Base-by-base conservation (phyloP, 2,888 invertebrate species). In the Stenodema calcarata region DNA sequence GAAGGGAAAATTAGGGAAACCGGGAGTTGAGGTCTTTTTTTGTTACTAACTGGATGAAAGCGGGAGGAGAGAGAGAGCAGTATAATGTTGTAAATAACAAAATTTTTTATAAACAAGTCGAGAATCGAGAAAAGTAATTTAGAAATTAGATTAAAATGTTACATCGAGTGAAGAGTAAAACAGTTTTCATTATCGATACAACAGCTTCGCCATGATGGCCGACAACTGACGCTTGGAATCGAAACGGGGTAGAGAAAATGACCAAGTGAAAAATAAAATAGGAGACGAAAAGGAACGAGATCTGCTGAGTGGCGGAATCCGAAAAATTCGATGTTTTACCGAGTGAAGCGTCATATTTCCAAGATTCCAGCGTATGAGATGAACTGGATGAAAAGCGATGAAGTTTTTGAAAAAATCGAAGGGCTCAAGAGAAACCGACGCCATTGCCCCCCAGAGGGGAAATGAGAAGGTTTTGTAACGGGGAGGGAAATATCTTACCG, bases 161-260 rank as follows among this genome's bases (percentile, higher is more conserved):
- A 75, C 75, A 75, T 75, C 75, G 75, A 78, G 70, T 73, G 18
- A 78, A 78, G 23, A 35, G 35, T 44, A 54, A 54, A 30, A 54
- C 3, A 54, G n/a, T 30, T 30, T 6, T 42, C 42, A 44, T 44
- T 41, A 44, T 44, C 78, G 18, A 54, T 23, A 41, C 4, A 30
- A 23, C 78, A 44, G 78, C 78, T 78, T 78, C 86, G 85, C 87
- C 87, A 87, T 86, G 79, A 78, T 84, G 87, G 87, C 87, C 50
- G 87, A 87, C 83, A 4, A 7, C 35, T 86, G 84, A 87, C 87
- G 87, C 87, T 86, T 62, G 23, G 23, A 23, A 62, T 42, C 78
- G 44, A 27, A 35, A 30, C 12, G 12, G 75, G 11, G 75, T 11
- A 1, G 23, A 7, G 7, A 69, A 69, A 69, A 12, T n/a, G 3